Evolutionary conservation across 2,113 vertebrate genomes (phyloP).

Genomic region (Delphinapterus leucas): DNA sequence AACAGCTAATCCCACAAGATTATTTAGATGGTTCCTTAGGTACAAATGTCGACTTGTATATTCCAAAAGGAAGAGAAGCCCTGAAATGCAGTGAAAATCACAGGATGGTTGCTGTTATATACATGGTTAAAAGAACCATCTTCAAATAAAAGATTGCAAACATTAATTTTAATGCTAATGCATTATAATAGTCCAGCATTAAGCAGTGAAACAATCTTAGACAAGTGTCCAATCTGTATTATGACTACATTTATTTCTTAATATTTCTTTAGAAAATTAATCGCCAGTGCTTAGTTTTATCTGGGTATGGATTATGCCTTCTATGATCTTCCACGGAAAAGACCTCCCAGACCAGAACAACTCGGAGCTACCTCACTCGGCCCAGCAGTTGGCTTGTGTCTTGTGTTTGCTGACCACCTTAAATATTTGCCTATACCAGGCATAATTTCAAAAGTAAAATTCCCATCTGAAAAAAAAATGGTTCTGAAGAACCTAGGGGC

Average conservation of each 20-base stretch:
- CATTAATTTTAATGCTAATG: slow-evolving; percentile 1
- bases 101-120: not conserved
- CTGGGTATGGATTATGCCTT: slow-evolving; percentile 9
- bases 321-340: not conserved
- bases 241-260: slow-evolving; percentile 45
- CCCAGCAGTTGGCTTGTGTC: slow-evolving; percentile 15
- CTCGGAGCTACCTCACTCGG: not conserved
- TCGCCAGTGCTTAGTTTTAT: slow-evolving; percentile 13
- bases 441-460: slow-evolving; percentile 47
- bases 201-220: slow-evolving; percentile 2
- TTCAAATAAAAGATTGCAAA: slow-evolving; percentile 24
- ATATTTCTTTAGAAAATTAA: slow-evolving; percentile 24
- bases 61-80: slow-evolving; percentile 33
- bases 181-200: not conserved
- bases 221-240: slow-evolving; percentile 18
- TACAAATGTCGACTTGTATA: not conserved
- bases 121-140: not conserved
- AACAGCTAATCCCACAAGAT: not conserved
- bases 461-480: not conserved
- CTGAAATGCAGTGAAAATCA: slow-evolving; percentile 43
- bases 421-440: slow-evolving; percentile 36
- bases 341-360: not conserved
- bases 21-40: slow-evolving; percentile 1
- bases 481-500: too few relatives aligned
- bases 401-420: slow-evolving; percentile 24